These are phyloP conservation scores for Pseudopipra pipra DNA, from an alignment of 2,113 vertebrate species.

Conservation along the genomic window DNA sequence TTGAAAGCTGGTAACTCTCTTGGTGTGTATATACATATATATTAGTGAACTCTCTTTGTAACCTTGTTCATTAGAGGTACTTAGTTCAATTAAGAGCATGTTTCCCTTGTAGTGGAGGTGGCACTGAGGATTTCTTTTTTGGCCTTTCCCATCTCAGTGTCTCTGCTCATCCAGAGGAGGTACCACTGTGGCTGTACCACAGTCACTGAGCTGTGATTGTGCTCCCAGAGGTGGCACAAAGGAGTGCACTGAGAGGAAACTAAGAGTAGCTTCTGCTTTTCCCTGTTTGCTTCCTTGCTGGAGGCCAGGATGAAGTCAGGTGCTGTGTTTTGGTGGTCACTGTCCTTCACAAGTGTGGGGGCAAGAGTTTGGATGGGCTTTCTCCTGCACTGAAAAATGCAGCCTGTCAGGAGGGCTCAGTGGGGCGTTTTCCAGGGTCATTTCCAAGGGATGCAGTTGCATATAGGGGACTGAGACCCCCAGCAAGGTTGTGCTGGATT, in stretches of 20 bases:
- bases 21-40: background rate
- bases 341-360: background rate
- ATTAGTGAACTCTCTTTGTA: background rate
- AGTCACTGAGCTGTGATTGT: no score
- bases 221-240: background rate
- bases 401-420: background rate
- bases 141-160: background rate
- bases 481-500: background rate
- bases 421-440: background rate
- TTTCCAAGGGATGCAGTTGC: background rate
- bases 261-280: background rate
- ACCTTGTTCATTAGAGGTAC: background rate
- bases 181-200: background rate
- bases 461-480: background rate
- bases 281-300: background rate
- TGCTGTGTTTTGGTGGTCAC: background rate
- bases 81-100: background rate
- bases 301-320: rapidly evolving
- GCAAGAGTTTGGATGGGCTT: background rate
- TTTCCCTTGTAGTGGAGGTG: background rate
- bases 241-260: rapidly evolving
- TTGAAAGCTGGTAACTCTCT: background rate
- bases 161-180: background rate
- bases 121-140: background rate
- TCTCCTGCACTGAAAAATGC: background rate